Base-by-base conservation (phyloP, 2,797 vertebrate species). In the Macroramphosus scolopax region DNA sequence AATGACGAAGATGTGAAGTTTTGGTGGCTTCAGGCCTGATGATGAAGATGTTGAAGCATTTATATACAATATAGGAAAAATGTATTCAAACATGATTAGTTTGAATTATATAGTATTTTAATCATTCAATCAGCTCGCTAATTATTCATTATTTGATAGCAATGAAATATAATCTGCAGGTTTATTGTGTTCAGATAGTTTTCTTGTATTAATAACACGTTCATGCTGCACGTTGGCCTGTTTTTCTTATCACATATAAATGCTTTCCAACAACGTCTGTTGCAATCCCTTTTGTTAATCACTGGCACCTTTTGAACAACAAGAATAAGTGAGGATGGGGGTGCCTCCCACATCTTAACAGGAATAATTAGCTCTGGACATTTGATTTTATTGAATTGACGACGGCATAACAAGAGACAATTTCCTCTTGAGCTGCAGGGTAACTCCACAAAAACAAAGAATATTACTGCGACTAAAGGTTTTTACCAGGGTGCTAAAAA, bases 361-460 rank as follows among this genome's bases (percentile, higher is more conserved):
- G 51, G 55, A 72, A 60, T 51, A 80, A 78, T 74, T 68, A 69
- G 50, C 42, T 67, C 49, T 6, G 63, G 68, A 62, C 62, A 63
- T 77, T 68, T 58, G 54, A 76, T 79, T 78, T 53, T 68, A 74
- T 68, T 70, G 52, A 78, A 76, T 67, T 62, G 64, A 68, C 54
- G 46, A 68, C 51, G 54, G 66, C 52, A 55, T 54, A 62, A 69
- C 55, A 46, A 17, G 36, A 75, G 22, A 45, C 13, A 7, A 51
- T 63, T 72, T 29, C 45, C 43, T 40, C 41, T 24, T 32, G 46
- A 36, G 40, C 51, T 47, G 52, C 53, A 28, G 9, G 34, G 46
- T 57, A 15, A 62, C 34, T 61, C 38, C 24, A 32, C 36, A 56
- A 13, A 32, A 32, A 15, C 8, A 16, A 15, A 8, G 15, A 1